Base-by-base conservation (phyloP, 2,113 vertebrate species). In the Sebastes schlegelii region DNA sequence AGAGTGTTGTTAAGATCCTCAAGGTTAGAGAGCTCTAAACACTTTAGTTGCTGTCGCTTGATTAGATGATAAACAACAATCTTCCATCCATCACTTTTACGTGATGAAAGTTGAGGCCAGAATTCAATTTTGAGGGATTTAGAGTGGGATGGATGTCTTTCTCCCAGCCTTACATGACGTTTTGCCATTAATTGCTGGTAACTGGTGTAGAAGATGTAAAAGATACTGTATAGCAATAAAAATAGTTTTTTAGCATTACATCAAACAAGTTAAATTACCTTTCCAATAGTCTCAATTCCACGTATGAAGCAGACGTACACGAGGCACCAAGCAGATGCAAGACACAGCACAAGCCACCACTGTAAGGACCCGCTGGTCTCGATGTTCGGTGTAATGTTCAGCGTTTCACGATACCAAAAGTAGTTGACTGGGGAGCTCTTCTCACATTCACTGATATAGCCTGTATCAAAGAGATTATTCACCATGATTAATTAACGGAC, bases 401-500 rank as follows among this genome's bases (percentile, higher is more conserved):
- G 91, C 0, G 97, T 97, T 79, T 91, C 84, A 34, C 96, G 94
- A 84, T 97, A 98, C 97, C 97, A 97, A 87, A 96, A 98, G 65
- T 97, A 98, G 89, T 93, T 97, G 66, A 97, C 96, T 0, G 96
- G 0, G 0, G 95, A 93, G 46, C 96, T 96, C 80, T 88, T 57
- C 4, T 88, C 89, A 85, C 97, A 98, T 82, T 98, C 97, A 45
- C 19, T 78, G 6, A 79, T 43, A 52, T 80, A 80, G 8, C 69
- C 80, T 90, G 74, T n/a, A 62, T 83, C 43, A 75, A 40, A 79
- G 21, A 70, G 45, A 66, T 51, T 19, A 54, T 21, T 58, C 8
- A 79, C 45, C 5, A 19, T 71, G 12, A 52, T 72, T 49, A 14
- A 70, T 67, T 55, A 12, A 64, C 73, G 12, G 11, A 5, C 16